Evolutionary conservation across 37 sponge, comb jelly and placozoan species (phyloP).

Genomic region (Halichondria panicea): DNA sequence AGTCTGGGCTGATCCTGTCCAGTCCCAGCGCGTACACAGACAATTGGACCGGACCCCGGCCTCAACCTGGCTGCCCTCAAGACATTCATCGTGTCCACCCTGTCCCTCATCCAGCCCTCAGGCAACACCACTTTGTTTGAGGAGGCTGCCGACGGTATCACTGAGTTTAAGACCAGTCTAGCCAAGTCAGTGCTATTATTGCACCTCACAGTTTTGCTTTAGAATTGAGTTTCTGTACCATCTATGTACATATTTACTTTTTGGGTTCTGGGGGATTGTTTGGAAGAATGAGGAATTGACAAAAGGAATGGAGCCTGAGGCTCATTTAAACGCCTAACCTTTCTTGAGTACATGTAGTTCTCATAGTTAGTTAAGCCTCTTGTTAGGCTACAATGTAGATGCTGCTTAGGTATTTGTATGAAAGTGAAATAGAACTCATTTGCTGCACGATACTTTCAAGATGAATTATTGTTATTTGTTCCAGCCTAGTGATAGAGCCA

Average conservation of each 20-base stretch:
- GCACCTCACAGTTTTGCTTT: neutral
- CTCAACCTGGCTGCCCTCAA: neutral
- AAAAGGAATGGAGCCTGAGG: no score
- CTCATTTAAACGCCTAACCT: no score
- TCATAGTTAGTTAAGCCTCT: no score
- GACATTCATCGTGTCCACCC: neutral
- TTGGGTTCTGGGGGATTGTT: no score
- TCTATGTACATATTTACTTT: no score
- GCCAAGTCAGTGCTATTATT: conserved; percentile 30
- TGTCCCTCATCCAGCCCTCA: conserved; percentile 12
- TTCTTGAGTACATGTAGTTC: no score
- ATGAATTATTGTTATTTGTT: neutral
- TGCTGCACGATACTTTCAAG: no score
- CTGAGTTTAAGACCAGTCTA: conserved; percentile 33
- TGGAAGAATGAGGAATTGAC: no score
- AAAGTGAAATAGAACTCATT: no score
- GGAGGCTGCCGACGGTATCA: conserved; percentile 22
- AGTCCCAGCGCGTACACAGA: conserved; percentile 9
- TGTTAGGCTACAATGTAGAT: no score
- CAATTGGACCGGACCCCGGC: neutral
- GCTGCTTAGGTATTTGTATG: no score
- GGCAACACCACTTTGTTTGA: neutral
- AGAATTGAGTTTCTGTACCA: no score
- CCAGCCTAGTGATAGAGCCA: neutral
- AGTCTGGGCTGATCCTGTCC: conserved; percentile 10